Conservation (phyloP, 2,888 invertebrate genomes). For the Apomyelois bistriatella region DNA sequence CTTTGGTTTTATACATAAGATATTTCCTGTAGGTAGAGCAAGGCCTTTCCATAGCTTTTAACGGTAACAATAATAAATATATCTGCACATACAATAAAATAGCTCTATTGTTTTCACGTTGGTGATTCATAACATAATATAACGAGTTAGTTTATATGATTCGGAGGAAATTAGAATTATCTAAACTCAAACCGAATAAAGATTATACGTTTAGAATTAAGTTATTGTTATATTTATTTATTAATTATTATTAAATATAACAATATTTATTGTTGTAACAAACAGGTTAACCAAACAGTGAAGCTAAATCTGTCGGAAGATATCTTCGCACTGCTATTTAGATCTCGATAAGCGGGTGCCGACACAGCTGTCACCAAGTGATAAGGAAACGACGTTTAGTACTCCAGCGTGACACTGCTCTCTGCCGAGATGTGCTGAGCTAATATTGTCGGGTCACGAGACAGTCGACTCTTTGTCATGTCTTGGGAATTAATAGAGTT, state of each 20-base stretch:
- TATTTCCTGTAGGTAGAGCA: neutral
- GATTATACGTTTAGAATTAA: too few species aligned
- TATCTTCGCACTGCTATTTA: too few species aligned
- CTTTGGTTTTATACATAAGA: neutral
- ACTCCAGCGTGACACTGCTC: neutral
- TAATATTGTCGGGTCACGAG: neutral
- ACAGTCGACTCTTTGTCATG: neutral
- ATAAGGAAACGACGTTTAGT: conserved; percentile 1
- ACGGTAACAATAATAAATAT: conserved; percentile 1
- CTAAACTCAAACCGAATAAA: too few species aligned
- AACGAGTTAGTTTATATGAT: too few species aligned
- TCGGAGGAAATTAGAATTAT: too few species aligned
- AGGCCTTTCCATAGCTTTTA: neutral
- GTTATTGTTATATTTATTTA: too few species aligned
- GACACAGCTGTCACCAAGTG: conserved; percentile 1
- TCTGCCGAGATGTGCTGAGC: neutral
- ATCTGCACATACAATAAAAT: neutral
- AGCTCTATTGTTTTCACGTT: neutral
- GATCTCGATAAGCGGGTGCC: neutral
- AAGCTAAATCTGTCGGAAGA: too few species aligned
- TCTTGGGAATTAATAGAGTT: neutral
- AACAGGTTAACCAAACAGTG: too few species aligned
- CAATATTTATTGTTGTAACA: too few species aligned
- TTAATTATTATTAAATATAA: too few species aligned
- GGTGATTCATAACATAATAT: too few species aligned